Conservation (phyloP, 2,113 vertebrate species). For the Muntiacus muntjak region DNA sequence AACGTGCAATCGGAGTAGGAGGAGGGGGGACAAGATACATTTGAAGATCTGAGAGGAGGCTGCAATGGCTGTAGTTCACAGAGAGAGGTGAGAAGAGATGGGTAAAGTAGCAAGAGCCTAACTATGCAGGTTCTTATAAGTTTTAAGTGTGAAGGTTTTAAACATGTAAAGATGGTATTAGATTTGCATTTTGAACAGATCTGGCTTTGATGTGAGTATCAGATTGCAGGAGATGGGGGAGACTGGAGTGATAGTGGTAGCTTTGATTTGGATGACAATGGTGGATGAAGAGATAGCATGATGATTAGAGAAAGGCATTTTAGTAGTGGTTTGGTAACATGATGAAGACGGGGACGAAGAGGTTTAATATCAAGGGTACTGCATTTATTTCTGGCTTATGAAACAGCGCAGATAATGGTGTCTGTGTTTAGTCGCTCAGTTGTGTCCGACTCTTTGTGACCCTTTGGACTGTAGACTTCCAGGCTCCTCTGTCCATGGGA, state of each 20-base stretch:
- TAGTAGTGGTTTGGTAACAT: background rate
- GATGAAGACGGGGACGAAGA: background rate
- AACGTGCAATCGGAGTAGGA: fast-evolving
- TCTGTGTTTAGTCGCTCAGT: background rate
- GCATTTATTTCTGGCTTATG: background rate
- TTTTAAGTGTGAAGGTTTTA: background rate
- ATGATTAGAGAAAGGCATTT: background rate
- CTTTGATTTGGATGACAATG: background rate
- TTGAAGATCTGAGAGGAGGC: background rate
- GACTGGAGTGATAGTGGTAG: background rate
- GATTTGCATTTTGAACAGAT: background rate
- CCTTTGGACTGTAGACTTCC: background rate
- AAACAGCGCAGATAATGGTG: background rate
- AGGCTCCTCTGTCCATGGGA: background rate
- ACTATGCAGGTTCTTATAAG: background rate
- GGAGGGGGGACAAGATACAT: fast-evolving
- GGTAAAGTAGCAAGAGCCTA: background rate
- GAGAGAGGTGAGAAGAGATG: background rate
- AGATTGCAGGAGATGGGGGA: background rate
- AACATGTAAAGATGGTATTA: background rate
- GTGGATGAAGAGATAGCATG: background rate
- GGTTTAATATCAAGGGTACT: background rate
- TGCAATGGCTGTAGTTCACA: background rate
- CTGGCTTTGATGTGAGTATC: background rate
- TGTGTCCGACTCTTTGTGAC: background rate